phyloP scores from a whole-genome alignment of 2,888 invertebrate genomes.

The Ophion slaviceki region DNA sequence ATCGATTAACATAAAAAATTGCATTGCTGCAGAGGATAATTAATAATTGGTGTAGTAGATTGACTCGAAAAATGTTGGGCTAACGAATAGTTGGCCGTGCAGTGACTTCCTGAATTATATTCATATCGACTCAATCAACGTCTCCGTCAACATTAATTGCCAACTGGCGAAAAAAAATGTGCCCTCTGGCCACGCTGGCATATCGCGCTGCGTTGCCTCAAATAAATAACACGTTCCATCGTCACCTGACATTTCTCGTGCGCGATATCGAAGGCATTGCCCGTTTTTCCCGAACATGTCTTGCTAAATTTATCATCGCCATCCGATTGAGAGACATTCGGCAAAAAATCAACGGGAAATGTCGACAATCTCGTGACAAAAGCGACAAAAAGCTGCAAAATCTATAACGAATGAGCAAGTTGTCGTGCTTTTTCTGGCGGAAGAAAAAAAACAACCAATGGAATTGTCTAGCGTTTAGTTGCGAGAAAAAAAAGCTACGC shows the following conservation, averaged over 20 bases:
- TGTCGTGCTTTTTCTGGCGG: background rate
- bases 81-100: too few species aligned
- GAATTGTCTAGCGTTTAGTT: background rate
- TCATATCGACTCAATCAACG: constrained; percentile 55
- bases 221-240: constrained; percentile 30
- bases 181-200: constrained; percentile 16
- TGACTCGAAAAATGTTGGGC: too few species aligned
- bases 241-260: background rate
- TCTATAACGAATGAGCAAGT: background rate
- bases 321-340: background rate
- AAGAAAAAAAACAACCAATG: background rate
- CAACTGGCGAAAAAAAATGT: constrained; percentile 22
- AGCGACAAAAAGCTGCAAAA: background rate
- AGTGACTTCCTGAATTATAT: constrained; percentile 33
- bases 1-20: too few species aligned
- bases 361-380: too few species aligned
- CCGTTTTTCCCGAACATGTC: background rate
- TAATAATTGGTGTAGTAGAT: too few species aligned
- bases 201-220: background rate
- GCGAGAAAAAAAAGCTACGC: constrained; percentile 5
- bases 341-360: background rate
- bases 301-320: background rate
- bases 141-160: constrained; percentile 53
- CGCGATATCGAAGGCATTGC: background rate
- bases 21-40: too few species aligned